Evolutionary conservation across 1,140 invertebrate species (phyloP), one percentile per base, ranked within the genome.

Genomic region (Stenopsyche tienmushanensis): DNA sequence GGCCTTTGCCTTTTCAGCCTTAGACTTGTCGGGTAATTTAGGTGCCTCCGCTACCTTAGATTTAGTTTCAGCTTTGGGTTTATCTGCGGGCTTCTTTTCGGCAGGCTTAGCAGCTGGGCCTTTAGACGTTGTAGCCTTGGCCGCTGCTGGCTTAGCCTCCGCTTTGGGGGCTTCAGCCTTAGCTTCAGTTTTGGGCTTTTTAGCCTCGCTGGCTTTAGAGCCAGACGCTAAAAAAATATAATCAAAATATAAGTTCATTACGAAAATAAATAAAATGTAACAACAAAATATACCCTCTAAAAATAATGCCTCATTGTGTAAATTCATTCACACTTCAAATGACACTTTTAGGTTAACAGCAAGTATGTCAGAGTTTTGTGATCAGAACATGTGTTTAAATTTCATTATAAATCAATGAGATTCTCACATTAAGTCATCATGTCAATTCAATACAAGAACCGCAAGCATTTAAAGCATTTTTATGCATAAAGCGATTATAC

Each of bases 41-140:
- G 76, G 71, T 57, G 80, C 75, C 63, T 84, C 83, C 1, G 82
- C 69, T 8, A 73, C 82, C 74, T 83, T 77, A 64, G 82, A 78
- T 13, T 78, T 76, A 64, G 80, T 75, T 62, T 82, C 83, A 5
- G 82, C 78, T 59, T 82, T 83, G 52, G 83, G 70, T 72, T 87
- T 86, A 1, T 80, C 74, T 9, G 80, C 80, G 59, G 78, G 55
- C 70, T 81, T 82, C 70, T 82, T 82, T 58, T 80, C 79, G 39
- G 79, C 78, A 26, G 79, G 73, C 62, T 82, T 81, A 3, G 79
- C 72, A 18, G 78, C 72, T 39, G 82, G 73, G 34, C 59, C 39
- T 72, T 67, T 21, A 71, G 57, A 17, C 45, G 72, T 67, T 62
- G 83, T 71, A 50, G 83, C 72, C 62, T 84, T 81, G 25, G 84